Percentiles rank a stretch among this genome's conserved stretches.
phyloP scores from a whole-genome alignment of 2,797 vertebrate genomes.

The Sparus aurata region DNA sequence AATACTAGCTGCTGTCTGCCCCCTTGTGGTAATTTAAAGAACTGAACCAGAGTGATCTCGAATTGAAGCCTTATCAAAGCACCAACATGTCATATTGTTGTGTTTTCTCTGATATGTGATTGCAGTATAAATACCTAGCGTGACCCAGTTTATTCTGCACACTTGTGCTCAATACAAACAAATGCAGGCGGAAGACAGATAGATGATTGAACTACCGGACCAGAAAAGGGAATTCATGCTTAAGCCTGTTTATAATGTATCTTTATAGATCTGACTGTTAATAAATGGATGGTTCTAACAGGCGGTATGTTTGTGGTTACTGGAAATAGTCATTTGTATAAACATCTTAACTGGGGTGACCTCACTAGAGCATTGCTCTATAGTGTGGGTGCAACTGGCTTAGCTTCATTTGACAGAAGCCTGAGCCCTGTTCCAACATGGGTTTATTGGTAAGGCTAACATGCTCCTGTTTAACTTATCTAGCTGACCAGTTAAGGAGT shows the following conservation, averaged over 20 bases:
- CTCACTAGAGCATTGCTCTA: neutral
- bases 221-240: slow-evolving; percentile 54
- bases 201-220: neutral
- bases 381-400: neutral
- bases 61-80: too few relatives aligned
- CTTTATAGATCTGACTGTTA: slow-evolving; percentile 22
- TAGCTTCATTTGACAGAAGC: neutral
- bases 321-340: neutral
- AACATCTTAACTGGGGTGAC: too few relatives aligned
- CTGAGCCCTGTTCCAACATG: neutral
- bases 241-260: neutral
- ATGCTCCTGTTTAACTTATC: too few relatives aligned
- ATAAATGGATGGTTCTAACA: slow-evolving; percentile 41
- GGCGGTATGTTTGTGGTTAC: neutral
- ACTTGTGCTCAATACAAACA: too few relatives aligned
- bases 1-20: neutral
- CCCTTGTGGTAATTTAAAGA: neutral
- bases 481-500: too few relatives aligned
- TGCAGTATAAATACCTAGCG: too few relatives aligned
- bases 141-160: too few relatives aligned
- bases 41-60: too few relatives aligned
- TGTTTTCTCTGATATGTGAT: too few relatives aligned
- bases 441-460: neutral
- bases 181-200: neutral
- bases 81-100: too few relatives aligned